Evolutionary conservation across 2,797 vertebrate species (phyloP).

Genomic region (Sebastes iracundus): DNA sequence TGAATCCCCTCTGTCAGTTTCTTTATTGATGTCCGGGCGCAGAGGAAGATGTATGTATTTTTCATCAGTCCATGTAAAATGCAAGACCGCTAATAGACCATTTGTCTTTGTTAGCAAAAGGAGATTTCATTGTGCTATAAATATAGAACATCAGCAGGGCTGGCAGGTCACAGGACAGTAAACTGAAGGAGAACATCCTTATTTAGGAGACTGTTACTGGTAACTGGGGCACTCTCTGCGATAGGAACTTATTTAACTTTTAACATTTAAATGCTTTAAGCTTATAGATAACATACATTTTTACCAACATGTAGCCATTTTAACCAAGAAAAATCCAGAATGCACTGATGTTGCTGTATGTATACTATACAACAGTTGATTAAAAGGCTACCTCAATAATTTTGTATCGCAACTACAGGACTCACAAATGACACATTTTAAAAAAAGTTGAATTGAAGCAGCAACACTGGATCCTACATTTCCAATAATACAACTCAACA

Average conservation of each 20-base stretch:
- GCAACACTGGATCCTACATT: not conserved
- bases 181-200: conserved; percentile 9
- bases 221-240: not conserved
- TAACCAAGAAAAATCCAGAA: not conserved
- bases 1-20: conserved; percentile 59
- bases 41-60: conserved; percentile 71
- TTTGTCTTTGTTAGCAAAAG: conserved; percentile 68
- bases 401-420: not conserved
- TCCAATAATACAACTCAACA: not conserved
- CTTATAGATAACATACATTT: not conserved
- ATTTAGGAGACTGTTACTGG: not conserved
- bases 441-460: not conserved
- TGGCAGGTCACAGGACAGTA: conserved; percentile 16
- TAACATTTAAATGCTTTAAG: not conserved
- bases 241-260: not conserved
- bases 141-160: conserved; percentile 39
- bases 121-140: conserved; percentile 40
- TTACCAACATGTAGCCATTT: not conserved
- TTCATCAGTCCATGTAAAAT: conserved; percentile 79
- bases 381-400: not conserved
- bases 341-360: not conserved
- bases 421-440: not conserved
- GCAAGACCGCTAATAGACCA: conserved; percentile 70
- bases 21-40: conserved; percentile 70
- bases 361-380: not conserved